These are phyloP conservation scores for Corynorhinus townsendii DNA, from an alignment of 2,113 vertebrate species.

Conservation along the genomic window DNA sequence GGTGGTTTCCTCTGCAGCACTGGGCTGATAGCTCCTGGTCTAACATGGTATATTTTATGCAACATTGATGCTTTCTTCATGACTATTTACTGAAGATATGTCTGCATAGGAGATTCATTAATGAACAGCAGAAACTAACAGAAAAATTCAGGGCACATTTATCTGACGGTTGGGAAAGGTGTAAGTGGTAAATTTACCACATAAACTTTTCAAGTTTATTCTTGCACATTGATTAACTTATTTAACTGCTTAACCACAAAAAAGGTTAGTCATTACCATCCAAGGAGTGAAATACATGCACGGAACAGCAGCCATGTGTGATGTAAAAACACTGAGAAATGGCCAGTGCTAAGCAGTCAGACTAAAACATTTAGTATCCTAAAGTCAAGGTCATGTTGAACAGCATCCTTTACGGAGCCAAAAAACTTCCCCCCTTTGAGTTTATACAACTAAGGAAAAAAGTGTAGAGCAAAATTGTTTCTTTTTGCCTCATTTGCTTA, in stretches of 20 bases:
- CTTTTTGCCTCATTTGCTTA: constrained; percentile 29
- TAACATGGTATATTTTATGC: neutral
- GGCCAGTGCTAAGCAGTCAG: neutral
- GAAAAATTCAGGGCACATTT: neutral
- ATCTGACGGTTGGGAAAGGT: neutral
- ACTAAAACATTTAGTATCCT: neutral
- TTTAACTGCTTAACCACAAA: neutral
- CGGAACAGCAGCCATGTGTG: neutral
- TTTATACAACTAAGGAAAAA: neutral
- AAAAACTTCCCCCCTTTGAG: neutral
- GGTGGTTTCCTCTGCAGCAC: neutral
- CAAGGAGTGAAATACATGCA: neutral
- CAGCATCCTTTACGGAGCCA: neutral
- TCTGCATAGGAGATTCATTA: neutral
- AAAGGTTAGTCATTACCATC: neutral
- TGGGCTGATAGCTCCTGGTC: neutral
- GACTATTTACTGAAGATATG: neutral
- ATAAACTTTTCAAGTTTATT: constrained; percentile 9
- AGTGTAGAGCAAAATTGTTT: constrained; percentile 24
- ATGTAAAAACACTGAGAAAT: neutral
- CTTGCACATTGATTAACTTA: neutral
- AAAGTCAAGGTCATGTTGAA: neutral
- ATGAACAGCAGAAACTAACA: neutral
- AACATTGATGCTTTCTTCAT: neutral
- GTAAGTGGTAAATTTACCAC: neutral